Evolutionary conservation across 1,140 invertebrate genomes (phyloP).

Genomic region (Caerostris extrusa): DNA sequence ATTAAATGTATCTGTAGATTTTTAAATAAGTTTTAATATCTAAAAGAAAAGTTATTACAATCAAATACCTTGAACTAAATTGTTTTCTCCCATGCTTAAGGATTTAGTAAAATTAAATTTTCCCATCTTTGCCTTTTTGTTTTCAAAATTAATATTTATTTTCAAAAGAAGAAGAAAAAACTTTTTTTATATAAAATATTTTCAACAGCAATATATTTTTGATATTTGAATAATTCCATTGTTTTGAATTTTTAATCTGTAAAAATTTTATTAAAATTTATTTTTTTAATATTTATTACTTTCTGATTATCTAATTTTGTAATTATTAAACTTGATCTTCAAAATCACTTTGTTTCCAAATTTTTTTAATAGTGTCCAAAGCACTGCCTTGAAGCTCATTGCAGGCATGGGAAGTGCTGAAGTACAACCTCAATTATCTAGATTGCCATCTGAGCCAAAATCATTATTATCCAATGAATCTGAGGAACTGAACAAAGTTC

Average conservation of each 20-base stretch:
- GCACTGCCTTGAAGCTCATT: slow-evolving; percentile 94
- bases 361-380: slow-evolving; percentile 89
- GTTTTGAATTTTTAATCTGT: neutral
- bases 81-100: no score
- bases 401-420: slow-evolving; percentile 95
- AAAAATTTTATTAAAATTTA: neutral
- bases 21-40: no score
- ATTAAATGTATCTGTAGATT: no score
- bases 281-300: neutral
- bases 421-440: slow-evolving; percentile 85
- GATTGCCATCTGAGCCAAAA: slow-evolving; percentile 93
- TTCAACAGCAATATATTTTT: no score
- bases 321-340: neutral
- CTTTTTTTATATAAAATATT: no score
- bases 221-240: neutral
- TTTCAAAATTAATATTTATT: no score
- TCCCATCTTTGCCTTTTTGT: no score
- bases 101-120: no score
- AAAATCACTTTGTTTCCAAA: no score
- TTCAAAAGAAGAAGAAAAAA: no score
- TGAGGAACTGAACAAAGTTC: slow-evolving; percentile 91
- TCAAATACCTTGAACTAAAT: no score
- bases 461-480: slow-evolving; percentile 92
- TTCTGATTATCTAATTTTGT: neutral
- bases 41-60: no score